phyloP scores from a whole-genome alignment of 2,113 vertebrate species.

The Cathartes aura region DNA sequence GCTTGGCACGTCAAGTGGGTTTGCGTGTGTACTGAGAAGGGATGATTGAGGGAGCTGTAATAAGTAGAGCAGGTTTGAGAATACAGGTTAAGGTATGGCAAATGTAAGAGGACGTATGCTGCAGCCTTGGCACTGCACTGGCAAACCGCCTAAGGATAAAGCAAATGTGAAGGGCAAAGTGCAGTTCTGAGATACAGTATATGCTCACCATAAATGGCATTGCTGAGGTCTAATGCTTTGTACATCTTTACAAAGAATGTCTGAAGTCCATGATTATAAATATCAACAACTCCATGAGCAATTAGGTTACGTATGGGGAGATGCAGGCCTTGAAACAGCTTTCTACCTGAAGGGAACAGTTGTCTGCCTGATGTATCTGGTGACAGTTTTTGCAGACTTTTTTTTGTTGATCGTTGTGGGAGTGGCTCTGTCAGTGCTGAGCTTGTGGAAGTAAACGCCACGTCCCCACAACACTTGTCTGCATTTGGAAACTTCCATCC shows the following conservation, averaged over 20 bases:
- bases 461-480: neutral
- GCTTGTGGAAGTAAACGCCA: neutral
- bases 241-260: neutral
- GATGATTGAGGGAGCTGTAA: neutral
- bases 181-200: neutral
- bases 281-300: neutral
- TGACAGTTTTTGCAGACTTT: neutral
- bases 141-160: neutral
- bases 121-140: neutral
- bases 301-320: neutral
- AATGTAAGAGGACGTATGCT: neutral
- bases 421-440: neutral
- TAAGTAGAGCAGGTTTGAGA: neutral
- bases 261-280: neutral
- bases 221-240: neutral
- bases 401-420: neutral
- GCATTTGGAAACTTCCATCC: neutral
- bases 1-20: neutral
- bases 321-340: neutral
- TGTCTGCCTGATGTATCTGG: neutral
- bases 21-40: neutral
- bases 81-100: neutral
- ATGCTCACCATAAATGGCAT: neutral
- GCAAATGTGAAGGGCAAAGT: conserved; percentile 12
- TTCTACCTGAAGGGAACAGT: neutral